Base-by-base conservation (phyloP, 2,888 invertebrate genomes). In the Rotaria macrura region DNA sequence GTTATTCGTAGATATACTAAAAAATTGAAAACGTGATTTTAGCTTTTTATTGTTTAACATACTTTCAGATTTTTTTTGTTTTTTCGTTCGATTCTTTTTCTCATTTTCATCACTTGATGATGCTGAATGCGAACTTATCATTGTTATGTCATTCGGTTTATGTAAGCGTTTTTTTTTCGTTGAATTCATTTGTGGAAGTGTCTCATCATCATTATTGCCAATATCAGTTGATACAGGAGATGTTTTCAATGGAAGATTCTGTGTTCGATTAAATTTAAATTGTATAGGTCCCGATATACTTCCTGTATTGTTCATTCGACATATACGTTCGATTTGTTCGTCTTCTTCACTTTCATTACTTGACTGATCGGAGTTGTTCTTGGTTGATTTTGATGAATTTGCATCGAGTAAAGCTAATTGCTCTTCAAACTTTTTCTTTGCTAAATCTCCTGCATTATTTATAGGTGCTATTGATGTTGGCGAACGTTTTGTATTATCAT, bases 181-280 rank as follows among this genome's bases (percentile, higher is more conserved):
- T 43, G 79, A 43, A 20, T 25, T 20, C 43, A 79, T 34, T 34
- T 20, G 1, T 34, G 65, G 65, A 34, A 34, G 34, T 7, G 34
- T 17, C 38, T 65, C 65, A 20, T 65, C 65, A 17, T 65, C 65
- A 65, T 34, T 65, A 65, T 65, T 65, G 2, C 3, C 34, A 4
- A 65, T 29, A 65, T 65, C 65, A 65, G 23, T 79, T 1, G 79
- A 40, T n/a, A 79, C 43, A 23, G 79, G 43, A 2, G 79, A 79
- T n/a, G 79, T 79, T 79, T 79, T 79, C 6, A 79, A 6, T n/a
- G 43, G 43, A 10, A 43, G 43, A 40, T 43, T 40, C 43, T 79
- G 79, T 40, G 79, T 79, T n/a, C 79, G 79, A 79, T 79, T 40
- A 79, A 79, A 43, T 79, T 79, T 79, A n/a, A 79, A 79, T n/a